These are phyloP conservation scores for Pangasius macronema DNA, from an alignment of 2,797 vertebrate genomes.

Conservation along the genomic window DNA sequence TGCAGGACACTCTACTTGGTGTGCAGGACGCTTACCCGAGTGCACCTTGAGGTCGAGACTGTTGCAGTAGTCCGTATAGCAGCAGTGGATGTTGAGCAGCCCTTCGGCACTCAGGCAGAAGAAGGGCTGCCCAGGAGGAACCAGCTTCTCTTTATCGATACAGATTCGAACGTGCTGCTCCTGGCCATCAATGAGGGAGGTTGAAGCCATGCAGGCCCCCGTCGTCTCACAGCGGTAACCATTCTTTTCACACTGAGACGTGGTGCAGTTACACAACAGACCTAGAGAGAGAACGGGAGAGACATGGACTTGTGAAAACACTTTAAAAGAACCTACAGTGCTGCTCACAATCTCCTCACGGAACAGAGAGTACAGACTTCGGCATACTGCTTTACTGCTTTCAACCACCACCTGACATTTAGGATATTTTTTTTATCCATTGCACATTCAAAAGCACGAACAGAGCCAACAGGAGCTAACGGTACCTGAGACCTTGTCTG, in stretches of 20 bases:
- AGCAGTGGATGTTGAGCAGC: constrained; percentile 90
- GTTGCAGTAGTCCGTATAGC: constrained; percentile 94
- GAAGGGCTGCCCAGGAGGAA: constrained; percentile 89
- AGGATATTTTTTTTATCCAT: neutral
- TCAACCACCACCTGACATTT: neutral
- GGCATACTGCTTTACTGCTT: neutral
- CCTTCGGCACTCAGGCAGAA: constrained; percentile 88
- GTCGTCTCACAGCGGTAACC: constrained; percentile 90
- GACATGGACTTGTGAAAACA: constrained; percentile 29
- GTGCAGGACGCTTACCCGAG: constrained; percentile 75
- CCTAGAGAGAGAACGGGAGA: constrained; percentile 68
- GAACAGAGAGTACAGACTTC: constrained; percentile 19
- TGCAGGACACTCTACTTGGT: constrained; percentile 59
- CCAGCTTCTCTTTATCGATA: constrained; percentile 82
- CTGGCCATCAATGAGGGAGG: constrained; percentile 81
- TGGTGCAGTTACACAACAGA: constrained; percentile 86
- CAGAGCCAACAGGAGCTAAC: neutral
- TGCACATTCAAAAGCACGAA: neutral
- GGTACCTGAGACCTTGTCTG: neutral
- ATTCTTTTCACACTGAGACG: constrained; percentile 79
- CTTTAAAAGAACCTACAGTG: neutral
- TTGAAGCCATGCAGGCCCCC: constrained; percentile 90
- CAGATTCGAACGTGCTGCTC: constrained; percentile 86
- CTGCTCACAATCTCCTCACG: neutral
- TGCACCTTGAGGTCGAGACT: constrained; percentile 86